phyloP scores from a whole-genome alignment of 2,113 vertebrate genomes.

The Sus scrofa region T2T-Sscrofa CM000812.6:92393501-92394000 shows the following conservation, averaged over 20 bases:
- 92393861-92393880: conserved; percentile 99
- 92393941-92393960: background rate
- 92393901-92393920: conserved; percentile 96
- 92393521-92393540: background rate
- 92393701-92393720: background rate
- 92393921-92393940: conserved; percentile 97
- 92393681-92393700: background rate
- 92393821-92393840: conserved; percentile 94
- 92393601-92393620: background rate
- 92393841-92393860: conserved; percentile 98
- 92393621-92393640: background rate
- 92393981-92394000: background rate
- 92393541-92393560: background rate
- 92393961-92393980: background rate
- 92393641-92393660: conserved; percentile 5
- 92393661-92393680: background rate
- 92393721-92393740: background rate
- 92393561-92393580: background rate
- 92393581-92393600: background rate
- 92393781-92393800: conserved; percentile 91
- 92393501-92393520: background rate
- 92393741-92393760: background rate
- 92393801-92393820: conserved; percentile 94
- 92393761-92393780: conserved; percentile 87
- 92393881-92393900: conserved; percentile 97